phyloP scores from a whole-genome alignment of 2,888 invertebrate genomes.

The Tiliacea aurago region DNA sequence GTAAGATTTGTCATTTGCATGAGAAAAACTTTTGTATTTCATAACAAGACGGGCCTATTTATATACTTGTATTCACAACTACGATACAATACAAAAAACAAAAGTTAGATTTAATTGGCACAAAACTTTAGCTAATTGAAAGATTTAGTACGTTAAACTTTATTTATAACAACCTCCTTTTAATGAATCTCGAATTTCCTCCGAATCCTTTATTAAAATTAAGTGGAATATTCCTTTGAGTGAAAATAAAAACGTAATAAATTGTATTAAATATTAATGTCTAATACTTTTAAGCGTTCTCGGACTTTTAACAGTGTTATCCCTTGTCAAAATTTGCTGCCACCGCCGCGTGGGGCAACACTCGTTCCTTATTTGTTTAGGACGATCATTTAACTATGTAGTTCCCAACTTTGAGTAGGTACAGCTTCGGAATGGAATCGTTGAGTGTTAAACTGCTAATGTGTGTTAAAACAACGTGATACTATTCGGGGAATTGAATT shows the following conservation, averaged over 20 bases:
- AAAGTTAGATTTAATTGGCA: conserved; percentile 27
- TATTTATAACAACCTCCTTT: conserved; percentile 26
- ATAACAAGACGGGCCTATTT: conserved; percentile 34
- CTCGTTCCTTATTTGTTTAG: conserved; percentile 74
- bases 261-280: conserved; percentile 68
- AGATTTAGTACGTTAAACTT: conserved; percentile 29
- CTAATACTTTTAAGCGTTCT: conserved; percentile 66
- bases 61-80: conserved; percentile 25
- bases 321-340: conserved; percentile 64
- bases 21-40: conserved; percentile 44
- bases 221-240: conserved; percentile 55
- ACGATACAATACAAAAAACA: conserved; percentile 9
- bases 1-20: conserved; percentile 57
- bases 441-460: conserved; percentile 54
- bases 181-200: conserved; percentile 40
- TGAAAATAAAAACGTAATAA: conserved; percentile 57
- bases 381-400: conserved; percentile 68
- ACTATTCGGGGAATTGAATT: conserved; percentile 19
- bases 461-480: conserved; percentile 43
- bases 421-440: conserved; percentile 59
- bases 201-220: conserved; percentile 45
- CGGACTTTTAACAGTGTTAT: conserved; percentile 70
- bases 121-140: conserved; percentile 36
- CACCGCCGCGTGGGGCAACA: conserved; percentile 32
- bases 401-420: conserved; percentile 62